Base-by-base conservation (phyloP, 2,113 vertebrate genomes). In the Solea solea region DNA sequence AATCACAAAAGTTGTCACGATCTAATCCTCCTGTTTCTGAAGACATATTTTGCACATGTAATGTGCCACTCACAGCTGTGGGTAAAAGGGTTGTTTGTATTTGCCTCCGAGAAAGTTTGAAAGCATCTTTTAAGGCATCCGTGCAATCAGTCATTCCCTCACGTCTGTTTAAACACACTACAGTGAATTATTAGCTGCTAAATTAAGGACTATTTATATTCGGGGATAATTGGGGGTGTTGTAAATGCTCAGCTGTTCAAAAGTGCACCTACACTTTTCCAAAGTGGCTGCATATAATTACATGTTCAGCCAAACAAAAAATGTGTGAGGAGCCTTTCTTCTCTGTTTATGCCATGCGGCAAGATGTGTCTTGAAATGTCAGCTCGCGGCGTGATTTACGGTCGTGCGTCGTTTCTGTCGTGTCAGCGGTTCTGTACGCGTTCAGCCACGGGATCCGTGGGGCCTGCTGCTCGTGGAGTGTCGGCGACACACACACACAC, bases 341-440 rank as follows among this genome's bases (percentile, higher is more conserved):
- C 59, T 61, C 28, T 84, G 82, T 88, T 88, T 84, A 76, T 50
- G 64, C 68, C 61, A 50, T 83, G 87, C 81, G 80, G 81, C 86
- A 87, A 88, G 89, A 90, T 87, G 86, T 64, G 77, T 88, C 85
- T 87, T 76, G 78, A 87, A 88, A 85, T 85, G 86, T 93, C 90
- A 89, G 80, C 73, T 82, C 7, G 70, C 34, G 52, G 34, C 49
- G 7, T 90, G 91, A 94, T 94, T 91, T 91, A 93, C 62, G 48
- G 65, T 21, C 52, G 67, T 46, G 72, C 65, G 72, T 72, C 13
- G 84, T 86, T 91, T 93, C 81, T 76, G 78, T 72, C 49, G 82
- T 74, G 86, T 93, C 91, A 93, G 92, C 91, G 64, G 48, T 90
- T 91, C 78, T 72, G 73, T 82, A 44, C 68, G 77, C 88, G 88